These are phyloP conservation scores for Encarsia formosa DNA, from an alignment of 2,888 invertebrate species.

Conservation along the genomic window DNA sequence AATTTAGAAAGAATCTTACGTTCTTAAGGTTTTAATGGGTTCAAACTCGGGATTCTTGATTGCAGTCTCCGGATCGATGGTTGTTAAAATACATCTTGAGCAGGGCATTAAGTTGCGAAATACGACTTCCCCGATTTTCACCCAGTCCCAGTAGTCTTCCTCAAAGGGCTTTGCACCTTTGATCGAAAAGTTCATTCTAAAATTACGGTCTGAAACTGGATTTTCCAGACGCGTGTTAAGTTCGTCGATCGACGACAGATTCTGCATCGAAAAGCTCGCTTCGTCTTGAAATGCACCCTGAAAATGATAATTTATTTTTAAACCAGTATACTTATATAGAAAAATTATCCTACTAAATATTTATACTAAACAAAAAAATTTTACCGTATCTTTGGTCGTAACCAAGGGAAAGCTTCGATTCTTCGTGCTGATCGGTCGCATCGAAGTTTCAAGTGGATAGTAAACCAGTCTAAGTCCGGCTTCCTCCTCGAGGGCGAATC, in stretches of 20 bases:
- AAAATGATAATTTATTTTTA: no score
- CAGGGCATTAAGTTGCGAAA: slow-evolving; percentile 66
- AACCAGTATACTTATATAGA: no score
- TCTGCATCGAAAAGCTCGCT: slow-evolving; percentile 65
- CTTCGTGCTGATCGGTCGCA: no score
- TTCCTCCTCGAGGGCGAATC: slow-evolving; percentile 55
- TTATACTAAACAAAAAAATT: no score
- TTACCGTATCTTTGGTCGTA: slow-evolving; percentile 38
- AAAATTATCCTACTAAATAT: no score
- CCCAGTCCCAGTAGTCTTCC: slow-evolving; percentile 69
- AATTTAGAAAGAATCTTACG: no score
- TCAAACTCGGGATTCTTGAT: slow-evolving; percentile 58
- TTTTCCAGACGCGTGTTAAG: slow-evolving; percentile 59
- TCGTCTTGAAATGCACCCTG: slow-evolving; percentile 67
- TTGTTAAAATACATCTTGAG: slow-evolving; percentile 67
- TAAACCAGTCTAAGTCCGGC: slow-evolving; percentile 58
- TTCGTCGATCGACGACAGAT: slow-evolving; percentile 64
- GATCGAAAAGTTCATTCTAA: slow-evolving; percentile 69
- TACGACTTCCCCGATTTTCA: slow-evolving; percentile 63
- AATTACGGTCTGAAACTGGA: slow-evolving; percentile 56
- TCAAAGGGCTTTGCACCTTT: slow-evolving; percentile 58
- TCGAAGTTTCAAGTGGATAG: slow-evolving; percentile 56
- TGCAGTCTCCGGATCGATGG: slow-evolving; percentile 66
- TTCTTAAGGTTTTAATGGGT: slow-evolving; percentile 64
- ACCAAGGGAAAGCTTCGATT: slow-evolving; percentile 40